Evolutionary conservation across 1,140 invertebrate species (phyloP), one percentile per base, ranked within the genome.

Genomic region (Tigriopus japonicus): DNA sequence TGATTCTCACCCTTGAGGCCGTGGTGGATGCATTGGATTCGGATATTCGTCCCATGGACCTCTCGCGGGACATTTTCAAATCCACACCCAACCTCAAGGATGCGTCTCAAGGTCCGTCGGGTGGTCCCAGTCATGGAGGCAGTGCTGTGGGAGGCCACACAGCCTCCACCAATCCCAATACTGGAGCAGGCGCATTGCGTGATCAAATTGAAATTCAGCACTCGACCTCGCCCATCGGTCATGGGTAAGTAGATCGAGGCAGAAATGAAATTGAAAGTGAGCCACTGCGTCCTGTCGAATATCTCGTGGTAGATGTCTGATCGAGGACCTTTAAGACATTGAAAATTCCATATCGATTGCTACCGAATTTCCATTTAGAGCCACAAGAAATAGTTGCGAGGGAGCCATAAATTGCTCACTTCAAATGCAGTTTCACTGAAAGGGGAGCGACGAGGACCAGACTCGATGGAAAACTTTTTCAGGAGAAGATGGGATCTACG

Each of bases 1-100:
- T 99, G 5, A 80, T 98, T 60, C 74, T 98, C 3, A 98, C 94
- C 0, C 72, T 98, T 0, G 91, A 98, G 73, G 84, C 91, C 0
- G 87, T 90, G 7, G 91, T 96, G 0, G 90, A 96, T 69, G 88
- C 88, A 56, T 65, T 79, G 9, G 70, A 74, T 64, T 68, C 71
- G 7, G 68, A 72, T 54, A 69, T 71, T 59, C 66, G 65, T 62
- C 67, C 64, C 1, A 65, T 64, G 52, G 66, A 68, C 59, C 60
- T 67, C 10, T 65, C 68, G 60, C 43, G 23, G 66, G 91, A 95
- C 65, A 86, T 95, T 41, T 96, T 95, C 70, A 93, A 95, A 70
- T 93, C 89, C 0, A 94, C 90, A 0, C 90, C 90, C 0, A 95
- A 94, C 72, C 70, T 95, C 10, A 90, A 91, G 51, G 59, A 58